phyloP scores from a whole-genome alignment of 2,113 vertebrate species.

The Gadus chalcogrammus region DNA sequence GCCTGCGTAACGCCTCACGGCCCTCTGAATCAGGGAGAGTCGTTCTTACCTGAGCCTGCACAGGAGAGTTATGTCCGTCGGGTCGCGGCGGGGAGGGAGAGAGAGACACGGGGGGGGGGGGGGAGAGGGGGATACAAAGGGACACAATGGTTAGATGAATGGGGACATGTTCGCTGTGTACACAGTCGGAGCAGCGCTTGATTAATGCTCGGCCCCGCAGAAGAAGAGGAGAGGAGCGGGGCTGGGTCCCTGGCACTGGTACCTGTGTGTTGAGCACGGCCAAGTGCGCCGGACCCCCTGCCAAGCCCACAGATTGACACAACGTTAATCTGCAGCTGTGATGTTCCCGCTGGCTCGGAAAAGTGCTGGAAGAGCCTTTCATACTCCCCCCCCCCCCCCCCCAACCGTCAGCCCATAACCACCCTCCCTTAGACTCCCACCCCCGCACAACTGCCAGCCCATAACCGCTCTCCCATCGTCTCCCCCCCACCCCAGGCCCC shows the following conservation, averaged over 20 bases:
- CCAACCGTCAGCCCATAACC: too few species aligned
- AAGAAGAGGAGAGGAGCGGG: not conserved
- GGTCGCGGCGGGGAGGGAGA: not conserved
- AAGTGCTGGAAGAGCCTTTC: slow-evolving; percentile 18
- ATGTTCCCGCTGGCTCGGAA: slow-evolving; percentile 17
- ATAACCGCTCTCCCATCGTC: too few species aligned
- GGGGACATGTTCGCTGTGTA: slow-evolving; percentile 49
- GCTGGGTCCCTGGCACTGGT: slow-evolving; percentile 23
- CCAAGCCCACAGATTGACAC: slow-evolving; percentile 22
- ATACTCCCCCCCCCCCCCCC: not conserved
- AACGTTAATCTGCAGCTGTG: slow-evolving; percentile 36
- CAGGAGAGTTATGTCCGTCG: slow-evolving; percentile 36
- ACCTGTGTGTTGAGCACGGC: slow-evolving; percentile 25
- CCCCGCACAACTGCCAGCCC: slow-evolving; percentile 16
- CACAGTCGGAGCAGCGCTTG: slow-evolving; percentile 23
- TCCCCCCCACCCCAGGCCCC: too few species aligned
- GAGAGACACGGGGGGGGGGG: too few species aligned
- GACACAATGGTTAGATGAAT: slow-evolving; percentile 55
- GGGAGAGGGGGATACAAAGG: slow-evolving; percentile 32
- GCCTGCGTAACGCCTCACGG: too few species aligned
- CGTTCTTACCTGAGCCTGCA: slow-evolving; percentile 75
- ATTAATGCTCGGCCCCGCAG: slow-evolving; percentile 47
- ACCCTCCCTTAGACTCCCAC: too few species aligned
- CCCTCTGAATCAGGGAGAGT: slow-evolving; percentile 6
- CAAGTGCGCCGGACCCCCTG: not conserved